Evolutionary conservation across 1,140 invertebrate species (phyloP), one percentile per base, ranked within the genome.

Genomic region (Achroia grisella): DNA sequence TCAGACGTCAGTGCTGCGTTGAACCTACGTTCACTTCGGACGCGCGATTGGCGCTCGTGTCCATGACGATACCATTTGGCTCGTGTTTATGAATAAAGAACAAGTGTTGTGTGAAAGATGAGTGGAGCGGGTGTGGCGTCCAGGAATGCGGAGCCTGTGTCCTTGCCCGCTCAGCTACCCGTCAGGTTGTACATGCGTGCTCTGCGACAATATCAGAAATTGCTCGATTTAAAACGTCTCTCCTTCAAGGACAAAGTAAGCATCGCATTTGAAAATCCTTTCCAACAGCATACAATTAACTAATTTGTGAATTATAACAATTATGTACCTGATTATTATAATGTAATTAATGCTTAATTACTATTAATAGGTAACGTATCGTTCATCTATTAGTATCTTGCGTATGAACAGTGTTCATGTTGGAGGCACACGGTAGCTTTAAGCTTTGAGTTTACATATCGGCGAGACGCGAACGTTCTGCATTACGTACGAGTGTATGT

Each of bases 121-220:
- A 81, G 74, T 48, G 75, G 70, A 36, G 65, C 73, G 48, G 77
- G 69, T 37, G 71, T 84, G 50, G 71, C 74, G 43, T 73, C 79
- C 56, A 67, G 69, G 43, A 47, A 48, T 29, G 46, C 65, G 42
- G 68, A 72, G 52, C 55, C 65, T 17, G 79, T 87, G 44, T 81
- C 88, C 46, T 49, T 89, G 29, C 86, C 88, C 45, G 70, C 85
- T 11, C 86, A 88, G 40, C 84, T 90, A 39, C 89, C 88, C 14
- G 87, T 86, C 42, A 78, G 89, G 48, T 71, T 90, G 30, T 90
- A 88, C 71, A 66, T 89, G 49, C 66, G 88, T 23, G 89, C 89
- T 36, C 84, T 89, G 10, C 86, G 89, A 36, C 89, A 89, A 60
- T 90, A 90, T 64, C 89, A 89, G 50, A 87, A 87, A 56, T 75